A percentile compares a stretch with the other conserved stretches of the same genome.
These are phyloP conservation scores for Dermatophagoides farinae DNA, from an alignment of 1,140 invertebrate genomes.

Conservation along the genomic window DNA sequence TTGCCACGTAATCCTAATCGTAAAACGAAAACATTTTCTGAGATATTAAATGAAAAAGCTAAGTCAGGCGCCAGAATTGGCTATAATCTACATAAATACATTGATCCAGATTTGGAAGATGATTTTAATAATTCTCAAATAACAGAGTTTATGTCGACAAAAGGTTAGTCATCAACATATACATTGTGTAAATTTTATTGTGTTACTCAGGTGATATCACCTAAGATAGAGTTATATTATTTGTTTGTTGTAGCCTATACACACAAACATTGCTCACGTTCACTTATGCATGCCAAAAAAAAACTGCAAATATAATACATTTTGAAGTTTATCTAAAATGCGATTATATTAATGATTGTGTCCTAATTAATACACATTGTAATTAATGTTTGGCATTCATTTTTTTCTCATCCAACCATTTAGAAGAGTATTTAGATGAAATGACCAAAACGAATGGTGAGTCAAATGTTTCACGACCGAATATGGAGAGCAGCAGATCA, in stretches of 20 bases:
- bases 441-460: background rate
- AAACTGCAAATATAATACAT: no score
- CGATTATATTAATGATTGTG: no score
- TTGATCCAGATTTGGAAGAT: background rate
- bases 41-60: constrained; percentile 63
- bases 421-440: background rate
- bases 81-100: constrained; percentile 16
- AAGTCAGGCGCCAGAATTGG: constrained; percentile 14
- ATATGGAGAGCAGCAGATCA: background rate
- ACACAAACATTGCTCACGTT: no score
- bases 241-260: no score
- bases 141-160: background rate
- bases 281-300: no score
- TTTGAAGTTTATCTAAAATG: no score
- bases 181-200: background rate
- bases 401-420: background rate
- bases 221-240: background rate
- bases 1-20: constrained; percentile 26
- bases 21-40: constrained; percentile 70
- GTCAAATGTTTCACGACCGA: background rate
- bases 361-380: no score
- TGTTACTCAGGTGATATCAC: background rate
- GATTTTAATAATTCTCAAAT: background rate
- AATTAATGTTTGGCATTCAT: background rate
- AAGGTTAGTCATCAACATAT: background rate